phyloP scores from a whole-genome alignment of 2,888 invertebrate genomes.

The Coremacera marginata region DNA sequence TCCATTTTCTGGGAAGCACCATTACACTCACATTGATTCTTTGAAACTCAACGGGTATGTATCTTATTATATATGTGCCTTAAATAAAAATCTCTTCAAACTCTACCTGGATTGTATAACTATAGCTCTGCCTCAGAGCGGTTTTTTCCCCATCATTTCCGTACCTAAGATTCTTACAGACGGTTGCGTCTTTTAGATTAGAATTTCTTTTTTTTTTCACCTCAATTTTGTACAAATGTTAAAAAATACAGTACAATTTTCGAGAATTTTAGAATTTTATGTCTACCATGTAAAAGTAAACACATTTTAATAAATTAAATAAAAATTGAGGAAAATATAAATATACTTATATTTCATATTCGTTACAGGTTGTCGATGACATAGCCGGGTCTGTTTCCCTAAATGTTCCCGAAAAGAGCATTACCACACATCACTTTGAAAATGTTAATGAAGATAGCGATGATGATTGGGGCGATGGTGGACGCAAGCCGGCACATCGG shows the following conservation, averaged over 20 bases:
- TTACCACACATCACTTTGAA: conserved; percentile 51
- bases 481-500: conserved; percentile 55
- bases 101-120: too few relatives aligned
- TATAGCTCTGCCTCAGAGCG: too few relatives aligned
- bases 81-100: too few relatives aligned
- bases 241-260: not conserved
- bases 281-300: not conserved
- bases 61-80: too few relatives aligned
- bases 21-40: too few relatives aligned
- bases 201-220: not conserved
- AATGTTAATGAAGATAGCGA: conserved; percentile 54
- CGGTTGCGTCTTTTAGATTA: not conserved
- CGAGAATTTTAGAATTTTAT: not conserved
- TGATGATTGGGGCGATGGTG: conserved; percentile 56
- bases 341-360: not conserved
- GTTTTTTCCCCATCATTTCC: not conserved
- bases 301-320: not conserved
- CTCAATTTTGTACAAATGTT: not conserved
- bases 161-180: not conserved
- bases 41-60: too few relatives aligned
- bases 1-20: too few relatives aligned
- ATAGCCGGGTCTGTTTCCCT: conserved; percentile 54
- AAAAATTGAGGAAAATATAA: not conserved
- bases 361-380: conserved; percentile 57
- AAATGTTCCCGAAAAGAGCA: conserved; percentile 54